Evolutionary conservation across 2,113 vertebrate species (phyloP), one percentile per base, ranked within the genome.

Genomic region (Elgaria multicarinata): DNA sequence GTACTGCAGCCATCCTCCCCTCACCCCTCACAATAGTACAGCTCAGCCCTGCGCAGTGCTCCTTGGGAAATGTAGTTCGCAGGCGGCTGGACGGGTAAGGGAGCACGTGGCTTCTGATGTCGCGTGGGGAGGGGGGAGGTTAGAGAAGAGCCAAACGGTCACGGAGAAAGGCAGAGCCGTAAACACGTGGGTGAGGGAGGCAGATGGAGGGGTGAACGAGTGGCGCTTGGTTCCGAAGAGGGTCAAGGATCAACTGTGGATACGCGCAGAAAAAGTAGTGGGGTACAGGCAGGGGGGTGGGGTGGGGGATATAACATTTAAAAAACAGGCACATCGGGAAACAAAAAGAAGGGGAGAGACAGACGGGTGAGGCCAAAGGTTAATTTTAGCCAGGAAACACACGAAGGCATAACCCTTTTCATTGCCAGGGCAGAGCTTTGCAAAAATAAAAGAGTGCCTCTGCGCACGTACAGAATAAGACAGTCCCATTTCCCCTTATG

Each of bases 61-160:
- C 3, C 64, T 36, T 79, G 90, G 80, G 71, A 75, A 42, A 67
- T 81, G 83, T 86, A 86, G 85, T 62, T 46, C 50, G 20, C 22
- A 7, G 85, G 31, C 67, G 85, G 74, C 83, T 84, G 67, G 87
- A 78, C 6, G 74, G 74, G 53, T 3, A 24, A 64, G 75, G 33
- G 77, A 86, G 83, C 82, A 83, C 64, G 89, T 86, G 87, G 76
- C 76, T 69, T 50, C 33, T 31, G 67, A 67, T 28, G 76, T 78
- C 58, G 85, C 76, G 75, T 78, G 82, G 13, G 36, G 20, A 18
- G 20, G 6, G 9, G 58, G 83, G 22, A 10, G 31, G 13, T 1
- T 0, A 9, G 46, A 14, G 64, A 76, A 53, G 16, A 10, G 79
- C 18, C 7, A 31, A 75, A 69, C 31, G 78, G 55, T 8, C 12